These are phyloP conservation scores for Tetranychus truncatus DNA, from an alignment of 2,888 invertebrate species.

Conservation along the genomic window DNA sequence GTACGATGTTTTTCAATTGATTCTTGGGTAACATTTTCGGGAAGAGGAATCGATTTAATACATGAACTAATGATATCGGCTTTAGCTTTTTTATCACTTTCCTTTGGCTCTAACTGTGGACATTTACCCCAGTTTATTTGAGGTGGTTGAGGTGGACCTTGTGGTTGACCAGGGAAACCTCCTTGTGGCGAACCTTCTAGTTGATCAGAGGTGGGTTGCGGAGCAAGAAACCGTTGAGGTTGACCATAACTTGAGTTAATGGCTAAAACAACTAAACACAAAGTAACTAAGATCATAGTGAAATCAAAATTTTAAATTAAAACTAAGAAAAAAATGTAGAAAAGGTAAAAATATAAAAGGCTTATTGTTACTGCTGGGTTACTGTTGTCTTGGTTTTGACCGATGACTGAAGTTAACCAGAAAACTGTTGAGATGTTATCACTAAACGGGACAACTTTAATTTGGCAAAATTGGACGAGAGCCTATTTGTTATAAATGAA, in stretches of 20 bases:
- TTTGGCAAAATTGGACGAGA: no score
- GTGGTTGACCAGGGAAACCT: background rate
- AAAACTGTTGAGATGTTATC: no score
- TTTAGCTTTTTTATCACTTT: conserved; percentile 10
- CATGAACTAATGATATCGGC: conserved; percentile 10
- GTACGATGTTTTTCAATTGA: conserved; percentile 22
- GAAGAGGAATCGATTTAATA: conserved; percentile 8
- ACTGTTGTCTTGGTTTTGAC: no score
- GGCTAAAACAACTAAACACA: background rate
- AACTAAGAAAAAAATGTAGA: no score
- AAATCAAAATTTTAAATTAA: background rate
- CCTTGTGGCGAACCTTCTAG: background rate
- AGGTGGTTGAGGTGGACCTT: conserved; percentile 4
- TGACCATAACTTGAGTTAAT: background rate
- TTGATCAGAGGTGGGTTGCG: background rate
- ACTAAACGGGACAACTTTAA: no score
- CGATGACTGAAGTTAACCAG: no score
- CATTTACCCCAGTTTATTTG: conserved; percentile 17
- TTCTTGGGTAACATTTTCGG: conserved; percentile 19
- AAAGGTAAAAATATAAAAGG: no score
- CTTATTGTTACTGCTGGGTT: no score
- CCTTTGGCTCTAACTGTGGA: conserved; percentile 11
- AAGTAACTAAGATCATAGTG: background rate
- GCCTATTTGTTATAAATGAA: no score
- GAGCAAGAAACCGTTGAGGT: background rate